Evolutionary conservation across 2,113 vertebrate species (phyloP), one percentile per base, ranked within the genome.

Genomic region (Grus americana): DNA sequence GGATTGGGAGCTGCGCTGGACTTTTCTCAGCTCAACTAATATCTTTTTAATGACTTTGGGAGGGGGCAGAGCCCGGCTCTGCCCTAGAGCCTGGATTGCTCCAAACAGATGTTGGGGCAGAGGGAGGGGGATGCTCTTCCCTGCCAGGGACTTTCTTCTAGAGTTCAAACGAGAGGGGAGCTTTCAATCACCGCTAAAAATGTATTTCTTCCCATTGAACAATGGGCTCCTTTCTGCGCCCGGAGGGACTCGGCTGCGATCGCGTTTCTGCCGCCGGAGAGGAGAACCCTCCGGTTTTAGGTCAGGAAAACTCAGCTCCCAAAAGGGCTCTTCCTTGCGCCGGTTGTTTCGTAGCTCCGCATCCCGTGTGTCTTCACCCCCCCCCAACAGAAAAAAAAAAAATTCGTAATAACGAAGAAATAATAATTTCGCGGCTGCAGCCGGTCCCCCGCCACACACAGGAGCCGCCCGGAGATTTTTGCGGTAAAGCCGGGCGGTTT

Each of bases 21-120:
- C 95, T 90, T 90, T 94, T 94, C 95, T 94, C 95, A 93, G 92
- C 91, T 96, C 95, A 52, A 80, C 98, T 98, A 98, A 98, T 98
- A 98, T 98, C 98, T 97, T 98, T 98, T 98, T 98, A 98, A 98
- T 98, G 98, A 98, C 98, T 98, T 98, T 32, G 86, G 83, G 89
- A 94, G 95, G 95, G 96, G 97, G 94, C 95, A 97, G 81, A 91
- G 87, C 89, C 54, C 65, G 49, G 88, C 93, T 95, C 96, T 98
- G 98, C 98, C 98, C 98, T 98, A 97, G 95, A 98, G 98, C 97
- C 97, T 95, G 97, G 98, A 98, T 98, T 98, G 97, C 93, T 97
- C 97, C 97, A 97, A 96, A 97, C 98, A 98, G 98, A 98, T 98
- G 98, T 98, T 98, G 96, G 87, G 95, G 95, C 96, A 79, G 95